Evolutionary conservation across 2,113 vertebrate species (phyloP), one percentile per base, ranked within the genome.

Genomic region (Macrotus californicus): DNA sequence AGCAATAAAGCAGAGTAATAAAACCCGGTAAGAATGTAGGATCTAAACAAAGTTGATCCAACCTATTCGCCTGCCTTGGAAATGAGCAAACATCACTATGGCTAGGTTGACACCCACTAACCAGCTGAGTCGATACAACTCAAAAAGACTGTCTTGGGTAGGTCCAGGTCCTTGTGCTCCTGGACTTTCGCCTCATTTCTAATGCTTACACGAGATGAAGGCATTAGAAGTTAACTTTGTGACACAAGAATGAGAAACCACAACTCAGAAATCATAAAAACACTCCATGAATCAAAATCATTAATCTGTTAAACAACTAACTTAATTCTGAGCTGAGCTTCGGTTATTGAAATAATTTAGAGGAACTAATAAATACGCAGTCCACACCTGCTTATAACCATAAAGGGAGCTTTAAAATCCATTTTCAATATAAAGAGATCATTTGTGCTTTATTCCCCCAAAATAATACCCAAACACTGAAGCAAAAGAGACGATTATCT

Each of bases 391-490:
- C 93, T 94, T 89, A 91, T 67, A 15, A 92, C 43, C 81, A 75
- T 54, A 97, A 90, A 76, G 0, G 69, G 19, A 73, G 18, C 80
- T 81, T 86, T 66, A 72, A 94, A 79, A 64, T 84, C 50, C 19
- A 79, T 7, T 89, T 93, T 95, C 56, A 91, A 54, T 46, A 84
- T 0, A 1, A 94, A 93, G 76, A 89, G 66, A 85, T 92, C n/a
- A 89, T 67, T 79, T 73, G 94, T 96, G 76, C 54, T 91, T 92
- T 95, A 34, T 88, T 24, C 89, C 61, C 59, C 67, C 89, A 93
- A 54, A 86, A 81, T 56, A 61, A 69, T 89, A 66, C 14, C 91
- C 75, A 94, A 89, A 92, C 43, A 96, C 66, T 26, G 48, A 97
- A 66, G 90, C 13, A 21, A 56, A 93, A 91, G 29, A 36, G 61